Conservation (phyloP, 1,140 invertebrate species). For the Eriosoma lanigerum region DNA sequence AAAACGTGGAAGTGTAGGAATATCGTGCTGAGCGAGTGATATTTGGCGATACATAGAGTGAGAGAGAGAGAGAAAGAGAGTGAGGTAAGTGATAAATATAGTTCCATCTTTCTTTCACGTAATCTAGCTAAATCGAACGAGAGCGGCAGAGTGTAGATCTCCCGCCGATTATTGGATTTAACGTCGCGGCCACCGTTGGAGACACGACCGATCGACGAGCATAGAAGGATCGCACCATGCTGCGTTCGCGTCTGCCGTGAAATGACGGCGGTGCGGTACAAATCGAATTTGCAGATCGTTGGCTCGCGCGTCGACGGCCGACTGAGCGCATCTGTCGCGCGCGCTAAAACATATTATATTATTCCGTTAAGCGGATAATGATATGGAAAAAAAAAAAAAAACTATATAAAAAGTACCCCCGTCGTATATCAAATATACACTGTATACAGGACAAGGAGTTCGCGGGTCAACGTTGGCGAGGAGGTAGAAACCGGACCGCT, state of each 20-base stretch:
- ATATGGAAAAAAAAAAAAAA: background rate
- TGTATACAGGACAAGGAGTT: background rate
- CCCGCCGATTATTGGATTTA: slow-evolving; percentile 41
- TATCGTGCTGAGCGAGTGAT: no score
- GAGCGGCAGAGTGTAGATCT: background rate
- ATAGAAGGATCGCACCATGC: slow-evolving; percentile 35
- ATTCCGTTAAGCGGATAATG: slow-evolving; percentile 48
- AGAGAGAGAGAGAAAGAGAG: background rate
- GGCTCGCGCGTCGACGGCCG: background rate
- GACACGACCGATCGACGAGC: background rate
- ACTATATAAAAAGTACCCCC: background rate
- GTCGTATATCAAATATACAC: background rate
- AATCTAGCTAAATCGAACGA: background rate
- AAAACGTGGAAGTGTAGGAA: no score
- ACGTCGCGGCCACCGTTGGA: slow-evolving; percentile 10
- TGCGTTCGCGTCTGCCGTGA: slow-evolving; percentile 45
- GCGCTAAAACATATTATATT: slow-evolving; percentile 4
- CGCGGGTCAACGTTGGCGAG: background rate
- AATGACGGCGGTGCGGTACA: slow-evolving; percentile 24
- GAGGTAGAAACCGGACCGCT: background rate
- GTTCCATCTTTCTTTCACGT: background rate
- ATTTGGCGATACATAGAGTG: background rate
- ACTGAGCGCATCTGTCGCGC: slow-evolving; percentile 42
- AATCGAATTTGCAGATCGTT: slow-evolving; percentile 49
- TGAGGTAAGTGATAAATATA: no score